Evolutionary conservation across 2,113 vertebrate genomes (phyloP), one percentile per base, ranked within the genome.

Genomic region (Brachionichthys hirsutus): DNA sequence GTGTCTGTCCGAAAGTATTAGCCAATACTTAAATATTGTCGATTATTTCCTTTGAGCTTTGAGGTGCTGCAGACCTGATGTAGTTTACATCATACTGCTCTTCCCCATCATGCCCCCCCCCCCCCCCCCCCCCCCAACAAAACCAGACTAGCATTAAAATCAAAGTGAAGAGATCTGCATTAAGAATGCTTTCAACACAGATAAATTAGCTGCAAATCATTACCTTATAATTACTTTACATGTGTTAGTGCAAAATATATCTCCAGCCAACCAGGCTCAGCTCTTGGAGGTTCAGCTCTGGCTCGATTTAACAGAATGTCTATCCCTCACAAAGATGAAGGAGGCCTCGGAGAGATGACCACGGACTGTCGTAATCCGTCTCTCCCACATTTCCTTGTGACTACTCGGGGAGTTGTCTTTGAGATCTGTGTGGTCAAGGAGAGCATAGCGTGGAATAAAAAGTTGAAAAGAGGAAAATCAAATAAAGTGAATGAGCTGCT

Each of bases 401-500:
- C 48, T 59, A 10, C 48, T 79, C 11, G 2, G 63, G 75, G 12
- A 86, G 54, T 50, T 19, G 17, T 66, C n/a, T 15, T 42, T n/a
- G 16, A 67, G 45, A 57, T 67, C 70, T 55, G 49, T 70, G 80
- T 49, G 67, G 67, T 67, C 76, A 44, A n/a, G 9, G 47, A 74
- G 47, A 67, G 48, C 59, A 60, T 54, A 61, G 51, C 42, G 18
- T 15, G 47, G 58, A 74, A 74, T 70, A 45, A 78, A 55, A 75
- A 54, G 52, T 42, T 69, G 70, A 81, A 74, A 76, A 50, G 55
- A 67, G 52, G 54, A 83, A 80, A 15, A 42, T 30, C 24, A 30
- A 30, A 30, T 30, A 10, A 40, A 40, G 2, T 6, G 3, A 5
- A 74, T 75, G 58, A 47, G 51, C 45, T 57, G 65, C 22, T 20